A percentile compares a stretch with the other conserved stretches of the same genome.
Evolutionary conservation across 2,888 invertebrate species (phyloP).

Genomic region (Pachydiplax longipennis): DNA sequence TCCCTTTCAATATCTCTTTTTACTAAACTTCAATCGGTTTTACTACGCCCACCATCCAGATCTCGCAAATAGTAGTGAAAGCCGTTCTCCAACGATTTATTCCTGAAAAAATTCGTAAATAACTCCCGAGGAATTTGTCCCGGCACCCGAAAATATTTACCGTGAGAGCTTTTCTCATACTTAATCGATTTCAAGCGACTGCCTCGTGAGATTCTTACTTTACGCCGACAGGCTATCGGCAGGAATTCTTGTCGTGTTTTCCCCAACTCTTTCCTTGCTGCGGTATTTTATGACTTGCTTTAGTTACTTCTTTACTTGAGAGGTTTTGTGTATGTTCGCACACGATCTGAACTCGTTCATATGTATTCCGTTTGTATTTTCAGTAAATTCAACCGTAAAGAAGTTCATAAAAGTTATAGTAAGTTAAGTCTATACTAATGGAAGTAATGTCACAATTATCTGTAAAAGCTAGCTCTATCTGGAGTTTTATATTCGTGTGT

Average conservation of each 20-base stretch:
- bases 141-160: background rate
- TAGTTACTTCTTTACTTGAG: background rate
- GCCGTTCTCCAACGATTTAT: background rate
- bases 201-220: background rate
- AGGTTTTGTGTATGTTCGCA: background rate
- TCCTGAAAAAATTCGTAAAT: background rate
- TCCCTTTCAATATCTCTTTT: background rate
- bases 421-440: no score
- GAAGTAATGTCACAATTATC: no score
- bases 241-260: background rate
- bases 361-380: background rate
- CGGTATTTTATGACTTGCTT: background rate
- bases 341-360: background rate
- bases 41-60: background rate
- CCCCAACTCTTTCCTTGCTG: background rate
- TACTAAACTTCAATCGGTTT: background rate
- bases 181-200: background rate
- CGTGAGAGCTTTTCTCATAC: background rate
- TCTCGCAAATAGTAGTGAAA: background rate
- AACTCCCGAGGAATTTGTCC: background rate
- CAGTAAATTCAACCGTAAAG: no score
- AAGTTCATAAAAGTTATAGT: background rate
- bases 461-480: no score
- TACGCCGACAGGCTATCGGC: background rate
- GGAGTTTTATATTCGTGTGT: no score